Conservation (phyloP, 1,140 invertebrate species). For the Hylaeus volcanicus region DNA sequence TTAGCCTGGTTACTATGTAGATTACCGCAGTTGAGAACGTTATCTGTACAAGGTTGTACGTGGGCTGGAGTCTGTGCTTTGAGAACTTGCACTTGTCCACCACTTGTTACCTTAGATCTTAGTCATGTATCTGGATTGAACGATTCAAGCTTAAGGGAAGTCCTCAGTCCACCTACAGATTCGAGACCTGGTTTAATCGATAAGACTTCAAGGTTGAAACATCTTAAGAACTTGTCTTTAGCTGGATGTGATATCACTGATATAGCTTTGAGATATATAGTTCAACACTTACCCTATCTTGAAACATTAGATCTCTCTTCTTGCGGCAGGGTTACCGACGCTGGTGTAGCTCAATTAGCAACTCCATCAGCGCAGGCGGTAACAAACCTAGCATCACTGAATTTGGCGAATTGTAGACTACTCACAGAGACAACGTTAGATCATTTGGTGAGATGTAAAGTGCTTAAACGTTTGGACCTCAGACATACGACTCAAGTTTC, state of each 20-base stretch:
- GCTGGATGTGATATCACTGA: slow-evolving; percentile 95
- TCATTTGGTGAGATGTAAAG: slow-evolving; percentile 86
- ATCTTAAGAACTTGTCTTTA: slow-evolving; percentile 87
- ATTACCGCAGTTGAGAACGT: slow-evolving; percentile 89
- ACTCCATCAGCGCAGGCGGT: slow-evolving; percentile 83
- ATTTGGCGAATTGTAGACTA: slow-evolving; percentile 90
- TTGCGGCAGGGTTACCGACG: slow-evolving; percentile 92
- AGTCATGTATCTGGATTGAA: slow-evolving; percentile 90
- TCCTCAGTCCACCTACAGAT: slow-evolving; percentile 91
- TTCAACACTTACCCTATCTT: slow-evolving; percentile 88
- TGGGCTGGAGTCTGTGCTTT: slow-evolving; percentile 90
- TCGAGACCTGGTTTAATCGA: slow-evolving; percentile 91
- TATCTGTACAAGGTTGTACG: slow-evolving; percentile 90
- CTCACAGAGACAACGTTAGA: slow-evolving; percentile 91
- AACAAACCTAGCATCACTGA: slow-evolving; percentile 83
- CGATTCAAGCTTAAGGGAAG: slow-evolving; percentile 90
- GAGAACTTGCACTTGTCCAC: slow-evolving; percentile 90
- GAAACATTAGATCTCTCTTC: slow-evolving; percentile 90
- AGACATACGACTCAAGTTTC: slow-evolving; percentile 89
- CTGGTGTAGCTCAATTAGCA: slow-evolving; percentile 92
- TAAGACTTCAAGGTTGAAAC: slow-evolving; percentile 89
- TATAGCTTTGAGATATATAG: slow-evolving; percentile 89
- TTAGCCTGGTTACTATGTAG: slow-evolving; percentile 92
- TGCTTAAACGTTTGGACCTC: slow-evolving; percentile 85
- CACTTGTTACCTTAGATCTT: slow-evolving; percentile 89